Evolutionary conservation across 1,140 invertebrate species (phyloP), one percentile per base, ranked within the genome.

Genomic region (Octopus bimaculoides): DNA sequence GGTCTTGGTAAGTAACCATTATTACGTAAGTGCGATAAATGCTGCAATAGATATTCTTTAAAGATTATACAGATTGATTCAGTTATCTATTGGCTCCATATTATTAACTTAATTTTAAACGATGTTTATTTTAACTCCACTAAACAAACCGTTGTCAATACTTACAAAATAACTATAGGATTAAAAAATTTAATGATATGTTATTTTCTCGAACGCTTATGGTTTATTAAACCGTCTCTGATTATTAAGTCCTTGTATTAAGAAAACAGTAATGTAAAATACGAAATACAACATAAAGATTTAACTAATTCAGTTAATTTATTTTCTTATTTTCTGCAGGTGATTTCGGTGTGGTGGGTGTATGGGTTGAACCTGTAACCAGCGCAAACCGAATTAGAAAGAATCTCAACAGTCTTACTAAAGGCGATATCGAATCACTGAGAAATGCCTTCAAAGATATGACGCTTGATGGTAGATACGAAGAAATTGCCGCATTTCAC

Each of bases 401-500:
- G 3, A 78, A 82, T 61, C 26, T 84, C 2, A 26, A 81, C 8
- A 56, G 17, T 17, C 77, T 84, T 20, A 84, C 55, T 5, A 56
- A 8, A 0, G 83, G 83, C 20, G 81, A 84, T 55, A 61, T 78
- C 12, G 81, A 84, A 78, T 82, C 81, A n/a, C 78, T 84, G 61
- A 66, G 80, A 14, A 75, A 80, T 56, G 81, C 83, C n/a, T 81
- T 84, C 74, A 69, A 76, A 4, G 52, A 69, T 20, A 78, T 84
- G 75, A 78, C 81, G 52, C 14, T 79, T 8, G 83, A 84, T 41
- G 80, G 81, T n/a, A 81, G 76, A 53, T 84, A 82, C 56, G 81
- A 81, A 56, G n/a, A 76, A 54, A 84, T 84, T 66, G 83, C 83
- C 54, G 54, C 66, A 12, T 84, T 82, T 80, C 83, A 84, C 78